Conservation (phyloP, 2,113 vertebrate genomes). For the Microcebus ravelobensis region DNA sequence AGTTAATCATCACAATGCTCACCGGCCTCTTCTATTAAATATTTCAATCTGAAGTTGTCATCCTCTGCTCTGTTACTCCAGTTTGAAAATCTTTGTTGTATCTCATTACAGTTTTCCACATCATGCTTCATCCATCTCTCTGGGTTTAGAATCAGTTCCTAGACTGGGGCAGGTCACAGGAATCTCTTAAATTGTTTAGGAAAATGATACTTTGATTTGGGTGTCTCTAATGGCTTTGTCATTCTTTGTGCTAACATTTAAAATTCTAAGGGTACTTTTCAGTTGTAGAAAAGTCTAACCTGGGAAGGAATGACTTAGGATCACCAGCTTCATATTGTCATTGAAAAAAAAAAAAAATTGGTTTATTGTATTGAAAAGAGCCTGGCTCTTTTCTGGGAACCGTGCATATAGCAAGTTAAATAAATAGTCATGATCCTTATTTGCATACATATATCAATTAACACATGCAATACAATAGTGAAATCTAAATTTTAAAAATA, state of each 20-base stretch:
- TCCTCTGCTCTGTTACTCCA: not conserved
- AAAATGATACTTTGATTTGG: constrained; percentile 10
- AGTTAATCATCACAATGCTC: not conserved
- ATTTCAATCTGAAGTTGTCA: not conserved
- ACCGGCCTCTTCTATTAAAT: not conserved
- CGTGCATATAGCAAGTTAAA: not conserved
- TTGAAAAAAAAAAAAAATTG: not conserved
- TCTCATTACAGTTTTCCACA: not conserved
- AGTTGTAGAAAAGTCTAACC: not conserved
- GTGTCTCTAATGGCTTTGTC: not conserved
- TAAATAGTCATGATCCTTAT: not conserved
- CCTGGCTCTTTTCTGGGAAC: not conserved
- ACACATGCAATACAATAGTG: not conserved
- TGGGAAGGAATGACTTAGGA: not conserved
- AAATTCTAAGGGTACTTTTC: not conserved
- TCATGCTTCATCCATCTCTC: not conserved
- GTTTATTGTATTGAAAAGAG: not conserved
- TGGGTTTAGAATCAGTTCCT: not conserved
- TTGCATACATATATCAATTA: not conserved
- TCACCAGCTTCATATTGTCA: not conserved
- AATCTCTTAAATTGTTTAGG: constrained; percentile 2
- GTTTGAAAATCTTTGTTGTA: not conserved
- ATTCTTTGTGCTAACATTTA: not conserved
- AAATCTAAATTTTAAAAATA: constrained; percentile 10
- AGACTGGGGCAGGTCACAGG: not conserved